These are phyloP conservation scores for Zoanthus solanderi DNA, from an alignment of 92 coral and sea anemone species.

Conservation along the genomic window DNA sequence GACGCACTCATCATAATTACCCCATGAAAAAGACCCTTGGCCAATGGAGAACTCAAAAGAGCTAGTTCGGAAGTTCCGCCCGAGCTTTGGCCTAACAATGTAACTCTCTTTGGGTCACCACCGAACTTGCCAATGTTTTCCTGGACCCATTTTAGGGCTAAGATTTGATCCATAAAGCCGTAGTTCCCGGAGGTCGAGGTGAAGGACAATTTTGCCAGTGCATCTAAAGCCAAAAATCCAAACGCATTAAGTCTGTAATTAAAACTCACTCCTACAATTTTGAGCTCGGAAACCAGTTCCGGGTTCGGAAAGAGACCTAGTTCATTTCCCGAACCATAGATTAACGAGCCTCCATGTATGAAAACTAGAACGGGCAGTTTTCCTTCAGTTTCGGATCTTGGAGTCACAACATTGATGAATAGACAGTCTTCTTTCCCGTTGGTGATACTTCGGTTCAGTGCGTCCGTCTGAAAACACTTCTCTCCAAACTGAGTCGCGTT, in stretches of 20 bases:
- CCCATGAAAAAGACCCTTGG: slow-evolving; percentile 70
- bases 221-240: slow-evolving; percentile 73
- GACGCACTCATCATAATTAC: slow-evolving; percentile 78
- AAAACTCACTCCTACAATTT: slow-evolving; percentile 72
- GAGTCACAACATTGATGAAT: slow-evolving; percentile 75
- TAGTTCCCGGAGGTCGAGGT: slow-evolving; percentile 74
- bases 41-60: slow-evolving; percentile 68
- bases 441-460: slow-evolving; percentile 23
- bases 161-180: slow-evolving; percentile 85
- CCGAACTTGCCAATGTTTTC: slow-evolving; percentile 74
- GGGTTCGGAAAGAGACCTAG: slow-evolving; percentile 67
- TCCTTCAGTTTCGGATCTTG: slow-evolving; percentile 36
- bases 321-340: slow-evolving; percentile 68
- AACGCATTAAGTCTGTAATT: slow-evolving; percentile 78
- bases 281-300: slow-evolving; percentile 65
- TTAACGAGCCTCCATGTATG: slow-evolving; percentile 71
- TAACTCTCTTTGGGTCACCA: slow-evolving; percentile 72
- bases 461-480: slow-evolving; percentile 68
- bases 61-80: slow-evolving; percentile 83
- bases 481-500: slow-evolving; percentile 67
- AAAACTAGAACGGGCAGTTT: slow-evolving; percentile 71
- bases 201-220: slow-evolving; percentile 50
- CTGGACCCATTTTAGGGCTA: slow-evolving; percentile 70
- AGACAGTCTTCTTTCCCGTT: slow-evolving; percentile 76
- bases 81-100: slow-evolving; percentile 80